These are phyloP conservation scores for Macaria notata DNA, from an alignment of 2,888 invertebrate genomes.

Conservation along the genomic window DNA sequence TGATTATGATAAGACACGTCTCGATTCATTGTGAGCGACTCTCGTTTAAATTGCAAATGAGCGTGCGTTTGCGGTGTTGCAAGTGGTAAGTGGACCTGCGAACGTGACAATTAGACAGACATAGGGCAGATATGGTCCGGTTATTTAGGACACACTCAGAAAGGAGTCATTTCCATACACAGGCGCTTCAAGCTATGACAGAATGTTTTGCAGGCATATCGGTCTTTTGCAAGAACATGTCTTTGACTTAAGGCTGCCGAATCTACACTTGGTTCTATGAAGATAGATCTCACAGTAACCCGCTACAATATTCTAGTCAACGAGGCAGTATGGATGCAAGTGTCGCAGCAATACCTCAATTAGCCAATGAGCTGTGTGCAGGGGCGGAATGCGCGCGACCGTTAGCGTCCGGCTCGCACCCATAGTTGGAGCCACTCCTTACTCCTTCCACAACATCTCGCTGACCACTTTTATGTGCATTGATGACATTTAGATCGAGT, in stretches of 20 bases:
- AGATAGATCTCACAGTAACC: no score
- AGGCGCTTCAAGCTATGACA: constrained; percentile 16
- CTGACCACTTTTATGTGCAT: constrained; percentile 28
- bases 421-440: constrained; percentile 62
- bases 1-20: constrained; percentile 17
- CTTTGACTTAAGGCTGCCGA: no score
- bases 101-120: constrained; percentile 43
- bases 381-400: constrained; percentile 70
- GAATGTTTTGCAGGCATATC: constrained; percentile 26
- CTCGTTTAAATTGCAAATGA: constrained; percentile 48
- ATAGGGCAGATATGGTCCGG: constrained; percentile 29
- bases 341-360: constrained; percentile 51
- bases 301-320: constrained; percentile 4
- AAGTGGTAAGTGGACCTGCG: constrained; percentile 30
- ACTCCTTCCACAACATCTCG: constrained; percentile 46
- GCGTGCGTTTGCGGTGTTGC: constrained; percentile 36
- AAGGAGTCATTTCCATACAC: constrained; percentile 37
- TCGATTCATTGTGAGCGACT: constrained; percentile 23
- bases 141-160: constrained; percentile 46
- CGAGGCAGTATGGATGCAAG: constrained; percentile 27
- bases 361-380: constrained; percentile 55
- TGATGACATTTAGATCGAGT: constrained; percentile 35
- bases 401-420: constrained; percentile 70
- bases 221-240: no score
- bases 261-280: no score